Evolutionary conservation across 2,888 invertebrate species (phyloP).

Genomic region (Sminthurides aquaticus): DNA sequence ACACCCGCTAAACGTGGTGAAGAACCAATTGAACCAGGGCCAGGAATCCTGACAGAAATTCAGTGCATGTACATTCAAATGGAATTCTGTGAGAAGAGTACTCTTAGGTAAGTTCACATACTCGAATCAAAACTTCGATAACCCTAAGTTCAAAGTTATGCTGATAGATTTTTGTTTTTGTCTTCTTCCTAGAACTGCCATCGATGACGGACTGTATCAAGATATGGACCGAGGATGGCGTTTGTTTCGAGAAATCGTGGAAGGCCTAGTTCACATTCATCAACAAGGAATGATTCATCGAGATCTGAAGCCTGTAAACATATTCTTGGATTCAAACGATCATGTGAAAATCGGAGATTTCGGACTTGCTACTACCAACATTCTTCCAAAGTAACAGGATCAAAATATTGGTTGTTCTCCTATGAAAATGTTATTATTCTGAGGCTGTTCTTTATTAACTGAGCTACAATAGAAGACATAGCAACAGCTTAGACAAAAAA

Average conservation of each 20-base stretch:
- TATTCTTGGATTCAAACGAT: slow-evolving; percentile 88
- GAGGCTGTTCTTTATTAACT: too few relatives aligned
- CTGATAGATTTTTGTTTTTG: too few relatives aligned
- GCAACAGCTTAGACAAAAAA: neutral
- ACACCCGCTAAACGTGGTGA: neutral
- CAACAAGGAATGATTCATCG: slow-evolving; percentile 62
- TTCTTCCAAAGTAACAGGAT: slow-evolving; percentile 48
- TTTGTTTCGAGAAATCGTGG: slow-evolving; percentile 87
- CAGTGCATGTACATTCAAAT: slow-evolving; percentile 88
- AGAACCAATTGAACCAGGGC: neutral
- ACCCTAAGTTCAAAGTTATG: too few relatives aligned
- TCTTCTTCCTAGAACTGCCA: slow-evolving; percentile 61
- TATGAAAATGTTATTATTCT: too few relatives aligned
- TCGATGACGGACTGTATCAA: slow-evolving; percentile 69
- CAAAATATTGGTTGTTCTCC: too few relatives aligned
- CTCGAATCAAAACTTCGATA: too few relatives aligned
- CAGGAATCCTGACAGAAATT: slow-evolving; percentile 47
- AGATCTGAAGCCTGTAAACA: slow-evolving; percentile 61
- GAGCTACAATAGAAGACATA: too few relatives aligned
- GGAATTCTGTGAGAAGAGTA: slow-evolving; percentile 98
- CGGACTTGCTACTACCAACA: slow-evolving; percentile 81
- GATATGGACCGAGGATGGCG: slow-evolving; percentile 80
- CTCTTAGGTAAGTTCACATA: slow-evolving; percentile 56
- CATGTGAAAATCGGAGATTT: slow-evolving; percentile 98
- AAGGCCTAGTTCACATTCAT: slow-evolving; percentile 84